Evolutionary conservation across 2,113 vertebrate genomes (phyloP).

Genomic region (Salvelinus namaycush): DNA sequence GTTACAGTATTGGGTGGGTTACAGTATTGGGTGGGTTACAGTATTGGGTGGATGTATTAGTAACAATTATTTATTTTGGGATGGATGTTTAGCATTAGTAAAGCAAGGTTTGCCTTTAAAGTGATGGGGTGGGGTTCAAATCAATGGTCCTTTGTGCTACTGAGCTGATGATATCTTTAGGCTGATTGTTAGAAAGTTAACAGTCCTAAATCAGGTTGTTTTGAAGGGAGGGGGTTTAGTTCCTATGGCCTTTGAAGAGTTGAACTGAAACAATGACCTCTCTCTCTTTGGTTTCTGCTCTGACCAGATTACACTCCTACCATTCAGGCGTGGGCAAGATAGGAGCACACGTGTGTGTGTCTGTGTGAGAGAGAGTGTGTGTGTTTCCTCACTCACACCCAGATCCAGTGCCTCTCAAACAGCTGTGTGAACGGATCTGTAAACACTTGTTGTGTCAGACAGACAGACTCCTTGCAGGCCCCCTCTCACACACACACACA

Average conservation of each 20-base stretch:
- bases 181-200: constrained; percentile 9
- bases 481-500: too few species aligned
- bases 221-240: neutral
- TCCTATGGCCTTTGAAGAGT: constrained; percentile 4
- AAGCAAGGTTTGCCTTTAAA: neutral
- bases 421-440: constrained; percentile 48
- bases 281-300: constrained; percentile 2
- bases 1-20: too few species aligned
- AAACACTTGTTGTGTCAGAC: constrained; percentile 32
- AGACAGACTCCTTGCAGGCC: too few species aligned
- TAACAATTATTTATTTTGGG: neutral
- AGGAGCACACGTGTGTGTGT: neutral
- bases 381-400: constrained; percentile 5
- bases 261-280: constrained; percentile 27
- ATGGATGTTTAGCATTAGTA: neutral
- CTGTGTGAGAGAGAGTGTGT: neutral
- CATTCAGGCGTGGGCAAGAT: neutral
- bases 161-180: constrained; percentile 9
- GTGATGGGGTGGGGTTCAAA: neutral
- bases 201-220: neutral
- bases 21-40: neutral
- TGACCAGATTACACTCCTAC: constrained; percentile 23
- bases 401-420: constrained; percentile 13
- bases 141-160: constrained; percentile 1
- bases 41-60: too few species aligned